Evolutionary conservation across 2,888 invertebrate species (phyloP), one percentile per base, ranked within the genome.

Genomic region (Tryphoninae sp.): DNA sequence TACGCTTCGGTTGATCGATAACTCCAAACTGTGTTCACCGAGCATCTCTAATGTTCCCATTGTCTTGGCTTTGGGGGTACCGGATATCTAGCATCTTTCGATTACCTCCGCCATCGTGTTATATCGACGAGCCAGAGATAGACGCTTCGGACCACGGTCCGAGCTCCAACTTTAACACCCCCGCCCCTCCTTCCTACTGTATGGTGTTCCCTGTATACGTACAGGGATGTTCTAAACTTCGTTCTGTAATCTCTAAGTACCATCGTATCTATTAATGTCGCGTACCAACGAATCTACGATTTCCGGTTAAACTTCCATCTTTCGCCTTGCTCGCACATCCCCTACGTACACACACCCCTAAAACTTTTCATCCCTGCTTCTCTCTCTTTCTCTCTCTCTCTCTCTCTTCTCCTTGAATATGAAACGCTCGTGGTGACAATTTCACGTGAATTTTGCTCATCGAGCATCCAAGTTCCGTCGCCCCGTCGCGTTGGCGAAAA

Each of bases 21-120:
- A 79, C 86, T 86, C 82, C 85, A 76, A 87, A 86, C 84, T 83
- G 84, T 87, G 86, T 85, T 88, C 88, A 84, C 83, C 78, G 86
- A 86, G 86, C 88, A 88, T 87, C 87, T 83, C 87, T 88, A 88
- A 88, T 88, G 88, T 87, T 86, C 84, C 87, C 81, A 88, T 88
- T 88, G 88, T 88, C 88, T 87, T 85, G 69, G 79, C 79, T 76
- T 79, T 81, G 85, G 33, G 33, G 33, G 84, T 81, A 74, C 84
- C 45, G 87, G 86, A 87, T 85, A 86, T 85, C 79, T 81, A 68
- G 69, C 64, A 75, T 84, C 82, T 83, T 81, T 64, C 78, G 58
- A 81, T 76, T 78, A 79, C 68, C 51, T 68, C 58, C 51, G 68
- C 33, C 19, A 73, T 68, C 59, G 55, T 71, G 61, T 77, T 62